Conservation (phyloP, 2,888 invertebrate genomes). For the Blera fallax region DNA sequence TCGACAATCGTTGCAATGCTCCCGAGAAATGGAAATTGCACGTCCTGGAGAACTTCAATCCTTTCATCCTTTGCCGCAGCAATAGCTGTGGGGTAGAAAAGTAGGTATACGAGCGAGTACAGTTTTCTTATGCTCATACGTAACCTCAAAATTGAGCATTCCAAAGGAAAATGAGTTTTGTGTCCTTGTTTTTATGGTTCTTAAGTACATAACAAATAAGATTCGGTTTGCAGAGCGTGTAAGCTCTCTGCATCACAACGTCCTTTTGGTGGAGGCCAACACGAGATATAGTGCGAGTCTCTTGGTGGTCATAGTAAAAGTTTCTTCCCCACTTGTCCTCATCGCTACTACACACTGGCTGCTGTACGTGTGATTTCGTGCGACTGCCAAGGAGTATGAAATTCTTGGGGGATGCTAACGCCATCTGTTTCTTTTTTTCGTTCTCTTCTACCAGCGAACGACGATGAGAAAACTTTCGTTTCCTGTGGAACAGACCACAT, state of each 20-base stretch:
- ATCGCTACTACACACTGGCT: background rate
- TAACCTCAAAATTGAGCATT: constrained; percentile 67
- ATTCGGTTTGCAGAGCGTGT: constrained; percentile 69
- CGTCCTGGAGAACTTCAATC: constrained; percentile 32
- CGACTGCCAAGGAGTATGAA: background rate
- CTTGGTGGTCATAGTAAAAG: constrained; percentile 39
- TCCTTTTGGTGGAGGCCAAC: background rate
- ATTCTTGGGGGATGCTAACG: constrained; percentile 34
- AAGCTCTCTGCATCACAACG: constrained; percentile 59
- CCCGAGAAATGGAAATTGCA: constrained; percentile 56
- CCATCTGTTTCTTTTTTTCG: constrained; percentile 41
- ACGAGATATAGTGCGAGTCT: constrained; percentile 3
- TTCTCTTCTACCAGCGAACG: background rate
- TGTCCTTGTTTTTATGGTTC: constrained; percentile 72
- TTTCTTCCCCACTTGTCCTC: constrained; percentile 45
- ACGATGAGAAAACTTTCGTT: constrained; percentile 62
- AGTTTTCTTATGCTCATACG: constrained; percentile 45
- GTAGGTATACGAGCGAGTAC: too few relatives aligned
- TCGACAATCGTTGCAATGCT: constrained; percentile 41
- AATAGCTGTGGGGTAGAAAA: constrained; percentile 22
- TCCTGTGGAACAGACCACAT: constrained; percentile 59
- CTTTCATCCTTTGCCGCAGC: constrained; percentile 18
- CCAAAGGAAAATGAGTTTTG: constrained; percentile 68
- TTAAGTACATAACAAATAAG: constrained; percentile 73
- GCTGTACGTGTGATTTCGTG: constrained; percentile 2